These are phyloP conservation scores for Listrodromus nycthemerus DNA, from an alignment of 2,888 invertebrate species.

Conservation along the genomic window DNA sequence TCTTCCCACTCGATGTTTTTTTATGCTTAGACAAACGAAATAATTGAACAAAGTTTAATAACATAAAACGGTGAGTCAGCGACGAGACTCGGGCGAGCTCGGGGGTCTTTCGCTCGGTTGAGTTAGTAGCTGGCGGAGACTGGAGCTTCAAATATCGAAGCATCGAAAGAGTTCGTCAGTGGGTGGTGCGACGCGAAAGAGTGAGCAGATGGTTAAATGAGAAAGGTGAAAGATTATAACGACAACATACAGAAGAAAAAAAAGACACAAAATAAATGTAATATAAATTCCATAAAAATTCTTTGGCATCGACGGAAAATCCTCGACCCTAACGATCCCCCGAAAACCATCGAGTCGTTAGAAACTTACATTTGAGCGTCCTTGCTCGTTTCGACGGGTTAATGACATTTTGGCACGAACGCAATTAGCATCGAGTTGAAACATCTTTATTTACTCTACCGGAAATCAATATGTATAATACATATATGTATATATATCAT, in stretches of 20 bases:
- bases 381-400: constrained; percentile 25
- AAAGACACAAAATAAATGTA: constrained; percentile 83
- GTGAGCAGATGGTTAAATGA: constrained; percentile 55
- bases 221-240: constrained; percentile 73
- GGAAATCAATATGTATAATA: not conserved
- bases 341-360: constrained; percentile 7
- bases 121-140: constrained; percentile 42
- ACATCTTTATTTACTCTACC: not conserved
- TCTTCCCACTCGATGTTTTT: constrained; percentile 59
- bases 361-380: constrained; percentile 29
- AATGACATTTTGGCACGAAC: not conserved
- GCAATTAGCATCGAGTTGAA: not conserved
- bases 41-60: constrained; percentile 43
- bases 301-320: not conserved
- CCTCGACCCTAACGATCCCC: constrained; percentile 23
- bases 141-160: constrained; percentile 48
- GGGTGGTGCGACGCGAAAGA: constrained; percentile 59
- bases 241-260: constrained; percentile 76
- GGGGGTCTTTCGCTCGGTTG: constrained; percentile 29
- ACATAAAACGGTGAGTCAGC: constrained; percentile 35
- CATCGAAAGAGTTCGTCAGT: constrained; percentile 43
- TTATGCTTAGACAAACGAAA: constrained; percentile 32
- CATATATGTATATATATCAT: too few relatives aligned
- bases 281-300: constrained; percentile 83
- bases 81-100: constrained; percentile 36